phyloP scores from a whole-genome alignment of 2,113 vertebrate genomes.

The Phyllopteryx taeniolatus region DNA sequence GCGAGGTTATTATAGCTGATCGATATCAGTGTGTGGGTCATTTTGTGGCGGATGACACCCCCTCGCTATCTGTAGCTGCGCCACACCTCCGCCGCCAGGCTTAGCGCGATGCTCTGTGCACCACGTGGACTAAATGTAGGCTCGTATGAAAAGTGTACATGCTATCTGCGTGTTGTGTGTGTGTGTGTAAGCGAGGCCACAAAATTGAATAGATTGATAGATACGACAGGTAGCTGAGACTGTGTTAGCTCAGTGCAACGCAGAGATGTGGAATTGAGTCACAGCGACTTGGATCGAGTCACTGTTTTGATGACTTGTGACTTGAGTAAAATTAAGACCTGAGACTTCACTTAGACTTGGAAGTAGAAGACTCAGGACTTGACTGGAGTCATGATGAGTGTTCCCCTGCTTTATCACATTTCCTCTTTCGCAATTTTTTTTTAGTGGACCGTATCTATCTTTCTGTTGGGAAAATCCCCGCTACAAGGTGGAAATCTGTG shows the following conservation, averaged over 20 bases:
- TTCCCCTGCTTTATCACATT: no score
- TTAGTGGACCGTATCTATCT: no score
- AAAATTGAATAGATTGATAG: slow-evolving; percentile 33
- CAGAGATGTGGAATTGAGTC: neutral
- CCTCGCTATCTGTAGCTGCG: slow-evolving; percentile 49
- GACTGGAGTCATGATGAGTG: neutral
- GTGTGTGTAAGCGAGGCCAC: neutral
- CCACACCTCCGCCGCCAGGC: slow-evolving; percentile 52
- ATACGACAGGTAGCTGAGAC: slow-evolving; percentile 8
- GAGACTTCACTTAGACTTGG: neutral
- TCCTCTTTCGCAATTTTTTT: no score
- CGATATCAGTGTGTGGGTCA: slow-evolving; percentile 49
- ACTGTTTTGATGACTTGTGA: neutral
- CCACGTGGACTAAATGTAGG: neutral
- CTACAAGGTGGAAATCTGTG: no score
- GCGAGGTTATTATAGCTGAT: slow-evolving; percentile 62
- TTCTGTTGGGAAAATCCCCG: no score
- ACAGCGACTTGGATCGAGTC: neutral
- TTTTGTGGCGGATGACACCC: slow-evolving; percentile 55
- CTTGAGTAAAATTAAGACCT: neutral
- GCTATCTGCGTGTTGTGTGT: neutral
- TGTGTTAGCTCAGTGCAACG: slow-evolving; percentile 7
- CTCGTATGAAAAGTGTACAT: slow-evolving; percentile 2
- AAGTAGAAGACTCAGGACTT: neutral
- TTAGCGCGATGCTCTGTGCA: slow-evolving; percentile 17